Evolutionary conservation across 2,888 invertebrate species (phyloP).

Genomic region (Creontiades dilutus): DNA sequence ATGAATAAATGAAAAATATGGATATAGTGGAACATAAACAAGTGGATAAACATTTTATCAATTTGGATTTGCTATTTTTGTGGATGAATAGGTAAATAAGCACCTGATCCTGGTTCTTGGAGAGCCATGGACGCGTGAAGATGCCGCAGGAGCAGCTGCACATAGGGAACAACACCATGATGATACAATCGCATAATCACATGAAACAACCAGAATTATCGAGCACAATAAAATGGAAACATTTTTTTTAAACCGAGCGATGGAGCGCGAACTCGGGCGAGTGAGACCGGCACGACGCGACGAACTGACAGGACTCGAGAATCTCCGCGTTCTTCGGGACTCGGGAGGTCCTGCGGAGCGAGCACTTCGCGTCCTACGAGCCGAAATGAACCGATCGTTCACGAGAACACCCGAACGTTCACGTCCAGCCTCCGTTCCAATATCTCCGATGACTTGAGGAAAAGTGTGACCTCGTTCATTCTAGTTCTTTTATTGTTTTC

Average conservation of each 20-base stretch:
- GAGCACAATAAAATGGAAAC: not conserved
- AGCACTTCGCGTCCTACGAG: not conserved
- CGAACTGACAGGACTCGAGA: conserved; percentile 24
- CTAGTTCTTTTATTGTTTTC: not conserved
- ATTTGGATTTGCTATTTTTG: no score
- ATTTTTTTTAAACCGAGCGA: not conserved
- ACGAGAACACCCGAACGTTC: not conserved
- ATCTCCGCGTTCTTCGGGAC: not conserved
- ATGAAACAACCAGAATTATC: not conserved
- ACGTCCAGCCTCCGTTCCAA: not conserved
- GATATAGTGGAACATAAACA: no score
- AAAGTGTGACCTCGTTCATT: not conserved
- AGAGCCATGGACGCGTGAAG: conserved; percentile 59
- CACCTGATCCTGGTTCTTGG: conserved; percentile 63
- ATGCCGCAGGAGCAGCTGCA: conserved; percentile 74
- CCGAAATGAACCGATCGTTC: not conserved
- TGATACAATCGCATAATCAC: conserved; percentile 61
- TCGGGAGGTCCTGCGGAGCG: not conserved
- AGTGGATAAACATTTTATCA: no score
- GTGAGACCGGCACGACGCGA: conserved; percentile 40
- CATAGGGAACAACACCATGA: conserved; percentile 74
- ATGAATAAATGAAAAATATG: no score
- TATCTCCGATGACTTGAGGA: not conserved
- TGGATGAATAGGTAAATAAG: not conserved
- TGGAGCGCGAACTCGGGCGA: not conserved